A percentile compares a stretch with the other conserved stretches of the same genome.
phyloP scores from a whole-genome alignment of 2,888 invertebrate genomes.

The Taphrorychus bicolor region DNA sequence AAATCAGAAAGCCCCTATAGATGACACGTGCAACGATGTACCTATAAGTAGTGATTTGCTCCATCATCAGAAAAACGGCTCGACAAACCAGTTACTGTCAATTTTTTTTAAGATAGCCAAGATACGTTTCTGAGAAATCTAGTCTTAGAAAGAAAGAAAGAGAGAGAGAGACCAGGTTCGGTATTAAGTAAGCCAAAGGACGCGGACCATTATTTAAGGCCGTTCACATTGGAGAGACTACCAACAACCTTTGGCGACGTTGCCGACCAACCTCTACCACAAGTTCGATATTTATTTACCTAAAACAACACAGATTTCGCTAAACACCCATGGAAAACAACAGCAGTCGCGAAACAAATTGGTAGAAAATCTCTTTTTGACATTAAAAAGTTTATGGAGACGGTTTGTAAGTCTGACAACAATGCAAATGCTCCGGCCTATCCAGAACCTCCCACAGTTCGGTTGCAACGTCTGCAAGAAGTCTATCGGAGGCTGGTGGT shows the following conservation, averaged over 20 bases:
- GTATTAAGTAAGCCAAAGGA: constrained; percentile 28
- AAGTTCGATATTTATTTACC: too few relatives aligned
- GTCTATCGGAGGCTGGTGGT: constrained; percentile 34
- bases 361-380: too few relatives aligned
- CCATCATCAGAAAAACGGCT: neutral
- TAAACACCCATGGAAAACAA: too few relatives aligned
- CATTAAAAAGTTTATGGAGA: neutral
- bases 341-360: too few relatives aligned
- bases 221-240: constrained; percentile 30
- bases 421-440: constrained; percentile 9
- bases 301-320: too few relatives aligned
- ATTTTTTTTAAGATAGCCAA: neutral
- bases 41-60: constrained; percentile 3
- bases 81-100: constrained; percentile 12
- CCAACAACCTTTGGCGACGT: constrained; percentile 21
- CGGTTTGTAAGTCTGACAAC: constrained; percentile 8
- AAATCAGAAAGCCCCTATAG: neutral
- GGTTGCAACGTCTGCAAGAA: constrained; percentile 34
- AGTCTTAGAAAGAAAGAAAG: neutral
- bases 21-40: constrained; percentile 8
- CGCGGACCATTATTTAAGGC: constrained; percentile 30
- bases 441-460: constrained; percentile 37
- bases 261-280: neutral
- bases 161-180: neutral
- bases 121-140: neutral